These are phyloP conservation scores for Alsophila aescularia DNA, from an alignment of 2,888 invertebrate species.

Conservation along the genomic window DNA sequence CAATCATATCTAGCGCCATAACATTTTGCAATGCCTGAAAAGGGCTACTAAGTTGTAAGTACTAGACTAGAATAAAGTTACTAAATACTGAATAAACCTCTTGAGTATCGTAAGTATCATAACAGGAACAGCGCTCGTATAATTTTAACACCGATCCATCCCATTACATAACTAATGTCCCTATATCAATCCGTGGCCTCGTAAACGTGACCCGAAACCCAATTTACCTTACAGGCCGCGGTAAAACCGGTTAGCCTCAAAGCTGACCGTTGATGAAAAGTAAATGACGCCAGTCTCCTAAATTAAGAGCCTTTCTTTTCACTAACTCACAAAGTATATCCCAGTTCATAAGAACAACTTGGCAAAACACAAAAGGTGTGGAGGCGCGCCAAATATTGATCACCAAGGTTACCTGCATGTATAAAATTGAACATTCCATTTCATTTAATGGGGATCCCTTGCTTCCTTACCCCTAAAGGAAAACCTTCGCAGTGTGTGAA, in stretches of 20 bases:
- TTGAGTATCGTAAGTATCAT: no score
- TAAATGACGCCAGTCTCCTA: conserved; percentile 9
- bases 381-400: conserved; percentile 50
- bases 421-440: conserved; percentile 52
- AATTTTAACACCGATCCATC: neutral
- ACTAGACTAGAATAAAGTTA: no score
- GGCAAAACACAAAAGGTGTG: conserved; percentile 39
- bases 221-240: neutral
- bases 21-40: no score
- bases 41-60: no score
- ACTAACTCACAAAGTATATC: conserved; percentile 9
- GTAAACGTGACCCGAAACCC: conserved; percentile 2
- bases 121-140: neutral
- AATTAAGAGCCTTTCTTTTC: conserved; percentile 16
- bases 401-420: conserved; percentile 46
- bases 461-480: conserved; percentile 38
- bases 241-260: no score
- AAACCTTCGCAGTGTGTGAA: conserved; percentile 4
- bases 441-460: conserved; percentile 45
- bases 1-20: no score
- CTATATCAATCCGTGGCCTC: conserved; percentile 4
- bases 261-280: conserved; percentile 15
- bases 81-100: no score
- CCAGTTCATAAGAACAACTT: conserved; percentile 36
- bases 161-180: conserved; percentile 1